phyloP scores from a whole-genome alignment of 2,113 vertebrate genomes.

The Brachyhypopomus occidentalis region DNA sequence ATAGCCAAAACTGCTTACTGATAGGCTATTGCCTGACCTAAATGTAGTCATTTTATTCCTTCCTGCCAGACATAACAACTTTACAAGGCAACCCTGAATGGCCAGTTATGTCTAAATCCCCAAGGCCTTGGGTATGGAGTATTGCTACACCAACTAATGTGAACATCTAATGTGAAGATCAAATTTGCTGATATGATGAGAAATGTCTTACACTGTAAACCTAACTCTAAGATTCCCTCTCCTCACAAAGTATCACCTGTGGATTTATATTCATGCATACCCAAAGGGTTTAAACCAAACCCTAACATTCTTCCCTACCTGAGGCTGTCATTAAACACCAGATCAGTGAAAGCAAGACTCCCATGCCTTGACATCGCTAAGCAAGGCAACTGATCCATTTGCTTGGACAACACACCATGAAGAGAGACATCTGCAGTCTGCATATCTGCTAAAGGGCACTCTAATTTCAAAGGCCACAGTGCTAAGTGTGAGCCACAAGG shows the following conservation, averaged over 20 bases:
- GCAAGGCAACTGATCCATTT: background rate
- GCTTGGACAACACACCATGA: conserved; percentile 6
- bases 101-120: conserved; percentile 43
- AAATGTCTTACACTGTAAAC: background rate
- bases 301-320: background rate
- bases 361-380: background rate
- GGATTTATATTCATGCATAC: background rate
- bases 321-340: conserved; percentile 19
- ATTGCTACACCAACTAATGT: conserved; percentile 10
- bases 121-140: conserved; percentile 28
- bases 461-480: conserved; percentile 43
- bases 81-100: conserved; percentile 1
- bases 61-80: conserved; percentile 49
- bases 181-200: background rate
- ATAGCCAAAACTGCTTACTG: background rate
- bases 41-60: background rate
- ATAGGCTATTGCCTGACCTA: background rate
- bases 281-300: background rate
- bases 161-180: conserved; percentile 3
- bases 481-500: conserved; percentile 33
- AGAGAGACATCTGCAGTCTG: background rate
- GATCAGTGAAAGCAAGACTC: background rate
- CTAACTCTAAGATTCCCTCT: background rate
- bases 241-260: background rate
- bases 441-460: background rate